A percentile compares a stretch with the other conserved stretches of the same genome.
Evolutionary conservation across 2,888 invertebrate species (phyloP).

Genomic region (Agriopis leucophaearia): DNA sequence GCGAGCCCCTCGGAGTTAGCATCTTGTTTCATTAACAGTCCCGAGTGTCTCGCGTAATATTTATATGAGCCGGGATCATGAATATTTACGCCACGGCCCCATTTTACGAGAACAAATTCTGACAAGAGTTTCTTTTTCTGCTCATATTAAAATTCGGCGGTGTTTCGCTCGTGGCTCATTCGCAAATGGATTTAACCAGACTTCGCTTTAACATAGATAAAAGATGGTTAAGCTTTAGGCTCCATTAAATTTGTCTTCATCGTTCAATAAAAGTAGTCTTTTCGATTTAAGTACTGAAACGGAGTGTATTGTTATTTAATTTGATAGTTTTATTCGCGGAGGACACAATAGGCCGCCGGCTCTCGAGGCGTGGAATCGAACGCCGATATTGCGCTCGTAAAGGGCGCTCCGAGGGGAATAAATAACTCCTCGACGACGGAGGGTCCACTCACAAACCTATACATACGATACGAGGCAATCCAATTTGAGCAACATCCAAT

Average conservation of each 20-base stretch:
- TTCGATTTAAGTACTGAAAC: conserved; percentile 26
- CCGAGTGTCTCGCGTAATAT: conserved; percentile 71
- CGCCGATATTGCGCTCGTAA: conserved; percentile 76
- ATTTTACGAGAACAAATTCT: conserved; percentile 66
- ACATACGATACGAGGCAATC: conserved; percentile 42
- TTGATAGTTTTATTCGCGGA: conserved; percentile 65
- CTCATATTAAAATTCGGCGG: conserved; percentile 55
- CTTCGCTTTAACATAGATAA: conserved; percentile 31
- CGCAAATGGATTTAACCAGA: conserved; percentile 36
- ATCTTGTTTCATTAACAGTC: conserved; percentile 80
- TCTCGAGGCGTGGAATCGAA: conserved; percentile 71
- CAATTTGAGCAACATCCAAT: conserved; percentile 47
- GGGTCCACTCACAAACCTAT: conserved; percentile 42
- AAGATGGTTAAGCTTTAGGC: conserved; percentile 1
- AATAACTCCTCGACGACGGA: conserved; percentile 64
- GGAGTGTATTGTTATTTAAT: conserved; percentile 62
- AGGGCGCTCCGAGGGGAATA: conserved; percentile 71
- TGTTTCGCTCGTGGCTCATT: conserved; percentile 35
- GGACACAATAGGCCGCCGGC: conserved; percentile 40
- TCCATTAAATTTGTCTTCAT: conserved; percentile 21
- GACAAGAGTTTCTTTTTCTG: conserved; percentile 56
- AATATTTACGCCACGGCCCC: conserved; percentile 71
- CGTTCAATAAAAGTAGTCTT: conserved; percentile 18
- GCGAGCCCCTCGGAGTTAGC: conserved; percentile 69
- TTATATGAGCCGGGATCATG: conserved; percentile 76